These are phyloP conservation scores for Microtus obscurus DNA, from an alignment of 2,797 vertebrate species.

Conservation along the genomic window DNA sequence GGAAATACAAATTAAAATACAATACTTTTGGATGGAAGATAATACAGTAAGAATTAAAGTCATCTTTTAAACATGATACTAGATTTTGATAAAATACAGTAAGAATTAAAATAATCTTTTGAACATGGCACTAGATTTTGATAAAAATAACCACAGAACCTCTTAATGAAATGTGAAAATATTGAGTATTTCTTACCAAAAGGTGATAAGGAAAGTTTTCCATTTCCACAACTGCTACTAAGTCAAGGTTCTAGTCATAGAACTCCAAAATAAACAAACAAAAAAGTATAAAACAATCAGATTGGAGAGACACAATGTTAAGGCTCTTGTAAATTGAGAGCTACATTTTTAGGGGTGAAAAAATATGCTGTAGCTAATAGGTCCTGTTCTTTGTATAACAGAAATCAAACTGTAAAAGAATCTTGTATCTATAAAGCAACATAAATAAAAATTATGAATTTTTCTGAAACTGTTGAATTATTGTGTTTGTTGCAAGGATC, in stretches of 20 bases:
- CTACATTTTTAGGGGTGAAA: background rate
- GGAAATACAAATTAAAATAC: background rate
- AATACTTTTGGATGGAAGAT: background rate
- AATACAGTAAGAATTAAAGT: background rate
- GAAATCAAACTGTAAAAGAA: background rate
- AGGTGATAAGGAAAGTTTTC: background rate
- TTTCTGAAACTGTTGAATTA: background rate
- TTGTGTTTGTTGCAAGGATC: background rate
- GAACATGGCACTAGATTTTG: background rate
- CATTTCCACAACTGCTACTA: background rate
- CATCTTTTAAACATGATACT: background rate
- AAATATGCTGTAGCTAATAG: background rate
- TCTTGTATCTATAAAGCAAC: background rate
- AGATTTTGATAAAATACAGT: background rate
- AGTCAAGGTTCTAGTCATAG: background rate
- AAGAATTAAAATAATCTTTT: background rate
- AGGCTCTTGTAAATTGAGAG: background rate
- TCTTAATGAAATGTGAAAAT: background rate
- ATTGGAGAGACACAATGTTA: background rate
- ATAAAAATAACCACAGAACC: background rate
- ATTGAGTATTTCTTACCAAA: background rate
- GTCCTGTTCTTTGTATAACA: background rate
- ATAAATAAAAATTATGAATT: background rate
- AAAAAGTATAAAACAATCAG: background rate
- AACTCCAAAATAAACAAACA: background rate